Base-by-base conservation (phyloP, 2,113 vertebrate genomes). In the Felis chaus region DNA sequence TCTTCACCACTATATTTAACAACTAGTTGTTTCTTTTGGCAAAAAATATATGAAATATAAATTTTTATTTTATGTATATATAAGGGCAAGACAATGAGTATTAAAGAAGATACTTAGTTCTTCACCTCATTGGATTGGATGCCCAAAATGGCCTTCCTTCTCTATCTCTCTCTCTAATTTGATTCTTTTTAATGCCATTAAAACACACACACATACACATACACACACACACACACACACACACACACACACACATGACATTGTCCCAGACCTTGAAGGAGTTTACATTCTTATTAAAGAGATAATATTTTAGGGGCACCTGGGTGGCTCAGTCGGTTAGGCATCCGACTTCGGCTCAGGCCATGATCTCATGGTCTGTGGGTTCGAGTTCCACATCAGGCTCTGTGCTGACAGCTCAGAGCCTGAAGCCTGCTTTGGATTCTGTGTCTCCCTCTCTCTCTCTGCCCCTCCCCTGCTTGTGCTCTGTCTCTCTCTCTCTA, bases 241-340 rank as follows among this genome's bases (percentile, higher is more conserved):
- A 66, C 65, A 66, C n/a, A n/a, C 36, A 36, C n/a, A 71, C 68
- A 36, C 18, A 36, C 1, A 27, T 0, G 25, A 25, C 63, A 36
- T 53, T 73, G 29, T 73, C 45, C 13, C 25, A 94, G 85, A 94
- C 39, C 19, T 97, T 87, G 45, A 95, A 92, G 19, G 16, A 76
- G 5, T 76, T 95, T 82, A 86, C 12, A 81, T 10, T 73, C 45
- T 74, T 81, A 88, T 4, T 45, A 45, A 69, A 96, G 71, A 71
- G 3, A 94, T 78, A 88, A 29, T 61, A 69, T 55, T 85, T 88
- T 91, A 80, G 45, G 45, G 45, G 45, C 8, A 45, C 45, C 45
- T 45, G 45, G 45, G 45, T 45, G 45, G 7, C 45, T 45, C 45
- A 45, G 45, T 45, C 8, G 1, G 45, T 45, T 45, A 45, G 45